A percentile compares a stretch with the other conserved stretches of the same genome.
Conservation (phyloP, 1,140 invertebrate genomes). For the Pemphigus obesinymphae region DNA sequence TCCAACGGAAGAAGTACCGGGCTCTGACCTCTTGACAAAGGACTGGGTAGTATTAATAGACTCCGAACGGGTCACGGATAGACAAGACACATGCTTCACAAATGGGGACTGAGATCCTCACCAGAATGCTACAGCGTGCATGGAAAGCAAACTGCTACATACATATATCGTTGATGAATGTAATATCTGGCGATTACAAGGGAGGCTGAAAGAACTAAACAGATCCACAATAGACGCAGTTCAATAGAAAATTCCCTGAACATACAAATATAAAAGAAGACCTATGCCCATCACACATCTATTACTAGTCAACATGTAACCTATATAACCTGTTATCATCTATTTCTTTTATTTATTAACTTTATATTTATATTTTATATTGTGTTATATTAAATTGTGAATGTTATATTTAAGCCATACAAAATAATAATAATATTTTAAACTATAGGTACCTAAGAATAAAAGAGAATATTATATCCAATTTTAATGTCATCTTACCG, state of each 20-base stretch:
- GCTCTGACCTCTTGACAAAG: too few relatives aligned
- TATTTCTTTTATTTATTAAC: neutral
- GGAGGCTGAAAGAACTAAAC: neutral
- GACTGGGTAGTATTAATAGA: too few relatives aligned
- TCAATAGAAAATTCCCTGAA: neutral
- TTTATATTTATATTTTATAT: neutral
- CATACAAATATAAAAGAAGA: neutral
- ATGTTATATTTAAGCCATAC: neutral
- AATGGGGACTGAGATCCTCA: too few relatives aligned
- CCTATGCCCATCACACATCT: neutral
- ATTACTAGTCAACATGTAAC: neutral
- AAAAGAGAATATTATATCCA: too few relatives aligned
- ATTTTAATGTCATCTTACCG: too few relatives aligned
- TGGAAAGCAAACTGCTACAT: too few relatives aligned
- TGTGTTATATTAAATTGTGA: neutral
- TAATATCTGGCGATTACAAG: neutral
- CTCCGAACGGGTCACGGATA: too few relatives aligned
- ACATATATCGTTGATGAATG: neutral
- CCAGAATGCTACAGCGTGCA: too few relatives aligned
- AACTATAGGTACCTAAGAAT: too few relatives aligned
- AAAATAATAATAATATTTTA: neutral
- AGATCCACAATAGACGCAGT: constrained; percentile 1
- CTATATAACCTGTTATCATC: neutral
- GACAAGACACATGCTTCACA: too few relatives aligned
- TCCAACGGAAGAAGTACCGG: too few relatives aligned